phyloP scores from a whole-genome alignment of 2,888 invertebrate genomes.

The Dryocosmus kuriphilus region DNA sequence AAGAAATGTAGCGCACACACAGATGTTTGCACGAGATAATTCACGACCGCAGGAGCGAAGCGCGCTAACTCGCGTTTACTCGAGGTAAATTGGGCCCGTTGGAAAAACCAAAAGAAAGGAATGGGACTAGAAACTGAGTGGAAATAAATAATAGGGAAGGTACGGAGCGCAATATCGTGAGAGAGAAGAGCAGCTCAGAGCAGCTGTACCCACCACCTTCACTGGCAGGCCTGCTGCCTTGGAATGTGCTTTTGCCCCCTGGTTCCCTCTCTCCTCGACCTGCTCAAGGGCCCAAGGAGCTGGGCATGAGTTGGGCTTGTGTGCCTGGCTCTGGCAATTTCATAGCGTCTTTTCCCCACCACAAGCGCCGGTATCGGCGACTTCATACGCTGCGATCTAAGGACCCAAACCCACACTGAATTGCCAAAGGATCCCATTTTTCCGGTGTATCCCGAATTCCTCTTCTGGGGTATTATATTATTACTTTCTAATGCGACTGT shows the following conservation, averaged over 20 bases:
- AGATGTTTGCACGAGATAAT: conserved; percentile 19
- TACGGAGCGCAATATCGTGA: conserved; percentile 24
- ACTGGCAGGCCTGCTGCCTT: conserved; percentile 72
- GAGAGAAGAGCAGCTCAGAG: conserved; percentile 18
- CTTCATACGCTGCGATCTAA: conserved; percentile 42
- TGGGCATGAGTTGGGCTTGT: conserved; percentile 40
- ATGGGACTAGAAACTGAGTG: conserved; percentile 42
- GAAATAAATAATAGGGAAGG: conserved; percentile 38
- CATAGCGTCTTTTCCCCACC: conserved; percentile 53
- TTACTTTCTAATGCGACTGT: conserved; percentile 5
- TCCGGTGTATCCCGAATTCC: conserved; percentile 19
- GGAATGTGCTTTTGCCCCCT: conserved; percentile 74
- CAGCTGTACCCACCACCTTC: conserved; percentile 63
- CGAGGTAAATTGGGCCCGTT: conserved; percentile 27
- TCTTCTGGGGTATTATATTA: background rate
- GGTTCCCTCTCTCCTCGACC: conserved; percentile 57
- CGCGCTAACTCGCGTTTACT: conserved; percentile 9
- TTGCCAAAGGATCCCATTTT: conserved; percentile 9
- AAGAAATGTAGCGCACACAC: background rate
- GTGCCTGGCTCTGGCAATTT: conserved; percentile 49
- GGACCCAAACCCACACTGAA: conserved; percentile 9
- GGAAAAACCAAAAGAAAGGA: conserved; percentile 12
- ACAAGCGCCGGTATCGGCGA: conserved; percentile 30
- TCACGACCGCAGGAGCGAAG: conserved; percentile 21
- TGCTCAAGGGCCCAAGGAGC: conserved; percentile 48